These are phyloP conservation scores for Knipowitschia caucasica DNA, from an alignment of 2,797 vertebrate species.

Conservation along the genomic window DNA sequence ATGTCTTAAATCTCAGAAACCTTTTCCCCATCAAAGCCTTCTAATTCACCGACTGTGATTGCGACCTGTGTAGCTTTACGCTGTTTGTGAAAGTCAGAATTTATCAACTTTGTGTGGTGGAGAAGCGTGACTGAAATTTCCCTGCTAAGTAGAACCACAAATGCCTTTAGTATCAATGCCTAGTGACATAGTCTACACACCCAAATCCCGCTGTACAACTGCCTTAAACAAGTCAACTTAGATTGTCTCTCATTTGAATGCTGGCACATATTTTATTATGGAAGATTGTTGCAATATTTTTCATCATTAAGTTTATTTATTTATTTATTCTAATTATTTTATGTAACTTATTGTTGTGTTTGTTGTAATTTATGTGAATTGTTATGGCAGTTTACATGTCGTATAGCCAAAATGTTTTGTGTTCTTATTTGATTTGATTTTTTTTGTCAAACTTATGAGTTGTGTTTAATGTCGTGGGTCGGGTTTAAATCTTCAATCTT, in stretches of 20 bases:
- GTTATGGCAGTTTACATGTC: constrained; percentile 87
- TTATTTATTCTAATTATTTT: constrained; percentile 97
- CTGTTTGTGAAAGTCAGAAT: constrained; percentile 84
- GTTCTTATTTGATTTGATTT: background rate
- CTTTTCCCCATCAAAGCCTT: constrained; percentile 73
- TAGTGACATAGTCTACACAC: constrained; percentile 76
- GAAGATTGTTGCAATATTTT: constrained; percentile 93
- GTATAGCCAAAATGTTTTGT: constrained; percentile 78
- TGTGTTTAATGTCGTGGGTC: constrained; percentile 85
- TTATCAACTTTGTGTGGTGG: constrained; percentile 69
- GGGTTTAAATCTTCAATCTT: constrained; percentile 84
- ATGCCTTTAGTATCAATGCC: constrained; percentile 87
- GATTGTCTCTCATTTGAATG: constrained; percentile 75
- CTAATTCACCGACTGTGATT: constrained; percentile 80
- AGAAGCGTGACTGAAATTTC: constrained; percentile 77
- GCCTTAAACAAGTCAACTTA: constrained; percentile 86
- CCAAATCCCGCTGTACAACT: constrained; percentile 88
- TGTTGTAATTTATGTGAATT: constrained; percentile 74
- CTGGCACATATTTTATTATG: constrained; percentile 80
- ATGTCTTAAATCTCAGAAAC: constrained; percentile 75
- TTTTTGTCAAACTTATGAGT: constrained; percentile 69
- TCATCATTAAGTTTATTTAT: constrained; percentile 95
- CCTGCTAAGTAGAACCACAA: constrained; percentile 92
- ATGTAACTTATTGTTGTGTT: constrained; percentile 83
- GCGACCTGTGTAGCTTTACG: constrained; percentile 87